phyloP scores from a whole-genome alignment of 92 coral and sea anemone genomes.

The Chrysogorgia sp. region DNA sequence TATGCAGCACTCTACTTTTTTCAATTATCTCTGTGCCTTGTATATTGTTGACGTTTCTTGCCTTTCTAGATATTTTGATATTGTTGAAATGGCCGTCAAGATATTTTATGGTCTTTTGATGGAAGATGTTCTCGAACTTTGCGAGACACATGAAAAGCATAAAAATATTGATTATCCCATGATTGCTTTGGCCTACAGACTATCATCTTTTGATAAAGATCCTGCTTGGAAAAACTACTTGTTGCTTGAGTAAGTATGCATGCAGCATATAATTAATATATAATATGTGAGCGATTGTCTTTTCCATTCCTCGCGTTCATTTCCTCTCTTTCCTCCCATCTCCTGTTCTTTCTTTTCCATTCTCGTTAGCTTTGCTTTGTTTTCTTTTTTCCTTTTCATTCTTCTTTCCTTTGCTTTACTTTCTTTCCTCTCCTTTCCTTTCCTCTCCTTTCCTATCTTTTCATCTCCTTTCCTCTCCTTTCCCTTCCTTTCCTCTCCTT shows the following conservation, averaged over 20 bases:
- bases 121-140: slow-evolving; percentile 77
- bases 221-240: slow-evolving; percentile 68
- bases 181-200: slow-evolving; percentile 85
- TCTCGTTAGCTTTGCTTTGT: not conserved
- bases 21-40: too few relatives aligned
- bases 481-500: not conserved
- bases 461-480: not conserved
- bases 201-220: slow-evolving; percentile 80
- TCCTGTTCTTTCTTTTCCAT: not conserved
- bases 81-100: slow-evolving; percentile 74
- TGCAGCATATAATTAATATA: not conserved
- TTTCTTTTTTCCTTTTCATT: not conserved
- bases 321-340: not conserved
- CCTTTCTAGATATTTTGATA: slow-evolving; percentile 70
- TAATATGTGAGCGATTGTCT: too few relatives aligned
- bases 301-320: not conserved
- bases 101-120: slow-evolving; percentile 76
- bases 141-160: slow-evolving; percentile 51
- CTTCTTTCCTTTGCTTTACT: not conserved
- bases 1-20: too few relatives aligned
- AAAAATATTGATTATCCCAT: slow-evolving; percentile 71
- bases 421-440: not conserved
- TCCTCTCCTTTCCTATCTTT: not conserved
- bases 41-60: too few relatives aligned
- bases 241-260: slow-evolving; percentile 63